Percentiles rank a stretch among this genome's conserved stretches.
These are phyloP conservation scores for Coryphaenoides rupestris DNA, from an alignment of 2,113 vertebrate genomes.

Conservation along the genomic window DNA sequence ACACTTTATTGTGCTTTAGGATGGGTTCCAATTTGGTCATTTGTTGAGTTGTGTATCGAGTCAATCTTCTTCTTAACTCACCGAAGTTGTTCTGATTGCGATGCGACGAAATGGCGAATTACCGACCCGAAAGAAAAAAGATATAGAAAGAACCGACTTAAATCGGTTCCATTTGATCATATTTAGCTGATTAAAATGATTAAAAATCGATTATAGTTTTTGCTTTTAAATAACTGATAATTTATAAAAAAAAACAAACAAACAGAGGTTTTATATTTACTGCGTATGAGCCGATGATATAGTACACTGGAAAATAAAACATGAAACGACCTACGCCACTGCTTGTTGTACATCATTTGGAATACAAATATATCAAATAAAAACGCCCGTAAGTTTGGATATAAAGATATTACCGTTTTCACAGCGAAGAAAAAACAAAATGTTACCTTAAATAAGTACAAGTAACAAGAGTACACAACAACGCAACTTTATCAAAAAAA, in stretches of 20 bases:
- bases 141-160: neutral
- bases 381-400: conserved; percentile 19
- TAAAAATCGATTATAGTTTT: conserved; percentile 2
- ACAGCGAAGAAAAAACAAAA: conserved; percentile 6
- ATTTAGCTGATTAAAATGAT: neutral
- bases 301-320: conserved; percentile 8
- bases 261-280: conserved; percentile 18
- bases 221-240: conserved; percentile 7
- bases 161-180: conserved; percentile 6
- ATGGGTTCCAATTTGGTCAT: neutral
- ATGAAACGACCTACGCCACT: conserved; percentile 27
- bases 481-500: conserved; percentile 55
- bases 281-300: conserved; percentile 17
- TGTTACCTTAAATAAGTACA: conserved; percentile 15
- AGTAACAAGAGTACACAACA: conserved; percentile 22
- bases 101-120: no score
- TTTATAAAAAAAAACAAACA: no score
- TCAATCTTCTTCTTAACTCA: conserved; percentile 12
- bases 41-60: conserved; percentile 12
- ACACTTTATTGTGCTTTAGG: conserved; percentile 48
- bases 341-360: conserved; percentile 22
- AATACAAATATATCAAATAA: conserved; percentile 32
- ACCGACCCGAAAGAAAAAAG: neutral
- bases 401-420: conserved; percentile 24
- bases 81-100: neutral